Evolutionary conservation across 2,888 invertebrate genomes (phyloP).

Genomic region (Mesochorus sp.): DNA sequence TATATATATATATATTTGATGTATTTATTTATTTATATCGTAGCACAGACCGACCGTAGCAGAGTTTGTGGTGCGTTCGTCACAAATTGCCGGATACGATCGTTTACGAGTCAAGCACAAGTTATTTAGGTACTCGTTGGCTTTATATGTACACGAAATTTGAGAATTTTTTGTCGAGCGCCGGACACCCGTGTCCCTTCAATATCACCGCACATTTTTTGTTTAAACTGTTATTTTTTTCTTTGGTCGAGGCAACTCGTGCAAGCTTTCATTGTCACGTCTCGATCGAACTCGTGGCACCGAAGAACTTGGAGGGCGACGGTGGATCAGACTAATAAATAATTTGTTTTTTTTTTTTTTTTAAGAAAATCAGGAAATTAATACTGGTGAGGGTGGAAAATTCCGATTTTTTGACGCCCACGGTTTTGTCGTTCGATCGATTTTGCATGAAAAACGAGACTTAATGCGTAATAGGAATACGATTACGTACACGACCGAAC

Average conservation of each 20-base stretch:
- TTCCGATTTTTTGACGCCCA: neutral
- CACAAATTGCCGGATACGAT: constrained; percentile 38
- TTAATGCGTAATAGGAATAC: no score
- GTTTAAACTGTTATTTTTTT: neutral
- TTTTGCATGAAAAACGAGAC: neutral
- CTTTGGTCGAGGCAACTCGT: neutral
- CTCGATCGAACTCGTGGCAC: neutral
- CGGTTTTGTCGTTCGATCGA: neutral
- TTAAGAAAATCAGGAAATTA: neutral
- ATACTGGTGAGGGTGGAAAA: constrained; percentile 1
- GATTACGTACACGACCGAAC: no score
- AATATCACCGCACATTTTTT: neutral
- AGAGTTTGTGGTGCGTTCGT: constrained; percentile 14
- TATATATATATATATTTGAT: neutral
- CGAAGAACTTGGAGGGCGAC: neutral
- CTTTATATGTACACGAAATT: constrained; percentile 54
- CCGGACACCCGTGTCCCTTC: neutral
- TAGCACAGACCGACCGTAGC: neutral
- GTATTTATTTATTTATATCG: neutral
- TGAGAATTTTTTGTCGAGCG: neutral
- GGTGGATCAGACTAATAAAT: neutral
- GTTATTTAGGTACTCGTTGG: constrained; percentile 47
- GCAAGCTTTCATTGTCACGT: neutral
- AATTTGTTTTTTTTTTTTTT: no score
- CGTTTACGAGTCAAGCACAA: constrained; percentile 32